Evolutionary conservation across 2,113 vertebrate species (phyloP), one percentile per base, ranked within the genome.

Genomic region (Caracal caracal): DNA sequence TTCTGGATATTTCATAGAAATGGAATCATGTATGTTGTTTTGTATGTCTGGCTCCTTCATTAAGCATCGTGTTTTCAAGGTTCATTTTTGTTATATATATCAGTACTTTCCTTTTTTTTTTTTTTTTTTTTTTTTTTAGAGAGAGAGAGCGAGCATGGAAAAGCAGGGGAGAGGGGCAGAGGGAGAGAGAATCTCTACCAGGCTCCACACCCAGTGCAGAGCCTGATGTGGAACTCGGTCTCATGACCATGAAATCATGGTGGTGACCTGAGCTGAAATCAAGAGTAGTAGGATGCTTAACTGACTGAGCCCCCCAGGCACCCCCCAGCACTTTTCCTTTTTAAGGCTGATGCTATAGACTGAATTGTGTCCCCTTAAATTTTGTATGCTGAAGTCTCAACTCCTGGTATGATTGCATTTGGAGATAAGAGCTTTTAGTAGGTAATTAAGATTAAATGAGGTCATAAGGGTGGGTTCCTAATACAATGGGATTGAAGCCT

Each of bases 401-500:
- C 20, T 56, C 10, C 22, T 11, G 88, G 5, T 75, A 13, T 66
- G 26, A 30, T 86, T 73, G 20, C 40, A 87, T 92, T 92, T 87
- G 88, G 22, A 82, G 49, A 82, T 35, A 30, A 61, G 63, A 33
- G 28, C 51, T 92, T 92, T 92, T 40, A 59, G 88, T 63, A 70
- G 19, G 15, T 71, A 92, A 19, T 92, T 92, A 91, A 80, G 73
- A 66, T 63, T 92, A 63, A 88, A 76, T 82, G 84, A 92, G 56
- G 24, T 82, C n/a, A 33, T 85, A 40, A 51, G 19, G 22, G 0
- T 81, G 53, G 30, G 16, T 6, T 82, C 76, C 51, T 87, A 66
- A 66, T 30, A 47, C 16, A 16, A 66, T 37, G 61, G 51, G 37
- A 79, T 79, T 91, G 40, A 40, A 61, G 12, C 90, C 28, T 75